Evolutionary conservation across 2,113 vertebrate genomes (phyloP).

Genomic region (Glaucomys volans): DNA sequence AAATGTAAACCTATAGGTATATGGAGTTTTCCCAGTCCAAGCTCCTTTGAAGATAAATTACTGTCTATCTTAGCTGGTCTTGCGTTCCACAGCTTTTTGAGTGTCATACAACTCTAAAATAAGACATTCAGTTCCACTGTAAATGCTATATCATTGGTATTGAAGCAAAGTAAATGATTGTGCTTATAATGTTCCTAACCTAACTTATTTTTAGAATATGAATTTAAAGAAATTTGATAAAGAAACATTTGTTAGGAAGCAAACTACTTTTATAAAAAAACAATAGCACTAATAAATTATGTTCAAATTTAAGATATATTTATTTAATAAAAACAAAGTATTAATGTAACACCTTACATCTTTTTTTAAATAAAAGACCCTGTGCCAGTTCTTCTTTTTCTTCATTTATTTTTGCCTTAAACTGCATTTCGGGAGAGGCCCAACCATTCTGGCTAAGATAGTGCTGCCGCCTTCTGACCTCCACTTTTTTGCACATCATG

Average conservation of each 20-base stretch:
- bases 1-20: background rate
- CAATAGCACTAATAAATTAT: constrained; percentile 28
- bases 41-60: background rate
- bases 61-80: background rate
- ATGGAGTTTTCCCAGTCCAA: background rate
- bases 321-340: constrained; percentile 27
- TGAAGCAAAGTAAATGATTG: background rate
- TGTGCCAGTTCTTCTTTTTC: background rate
- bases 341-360: background rate
- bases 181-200: background rate
- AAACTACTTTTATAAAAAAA: background rate
- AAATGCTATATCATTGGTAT: background rate
- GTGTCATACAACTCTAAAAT: background rate
- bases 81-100: background rate
- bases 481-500: background rate
- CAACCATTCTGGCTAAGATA: background rate
- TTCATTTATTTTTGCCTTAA: constrained; percentile 14
- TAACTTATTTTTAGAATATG: background rate
- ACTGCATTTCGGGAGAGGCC: background rate
- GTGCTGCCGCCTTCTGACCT: background rate
- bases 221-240: constrained; percentile 1
- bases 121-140: background rate
- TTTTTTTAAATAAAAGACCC: background rate
- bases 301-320: background rate
- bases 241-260: background rate